These are phyloP conservation scores for Phengaris arion DNA, from an alignment of 2,888 invertebrate species.

Conservation along the genomic window DNA sequence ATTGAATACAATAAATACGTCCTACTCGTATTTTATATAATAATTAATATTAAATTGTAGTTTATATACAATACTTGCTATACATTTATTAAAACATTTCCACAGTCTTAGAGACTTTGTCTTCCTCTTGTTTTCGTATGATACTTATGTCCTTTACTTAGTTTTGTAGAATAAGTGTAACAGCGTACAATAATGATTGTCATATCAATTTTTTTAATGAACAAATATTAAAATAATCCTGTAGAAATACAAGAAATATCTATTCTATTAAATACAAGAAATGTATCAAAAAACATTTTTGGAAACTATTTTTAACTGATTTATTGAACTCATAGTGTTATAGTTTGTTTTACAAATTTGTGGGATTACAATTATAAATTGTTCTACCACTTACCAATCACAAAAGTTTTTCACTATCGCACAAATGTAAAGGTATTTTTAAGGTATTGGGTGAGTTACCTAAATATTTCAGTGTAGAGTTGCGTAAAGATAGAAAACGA, in stretches of 20 bases:
- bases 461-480: too few species aligned
- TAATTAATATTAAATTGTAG: neutral
- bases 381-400: too few species aligned
- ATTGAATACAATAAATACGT: neutral
- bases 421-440: too few species aligned
- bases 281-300: too few species aligned
- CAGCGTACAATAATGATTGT: constrained; percentile 7
- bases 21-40: neutral
- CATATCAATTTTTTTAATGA: neutral
- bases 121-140: constrained; percentile 13
- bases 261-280: neutral
- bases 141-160: neutral
- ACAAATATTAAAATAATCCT: neutral
- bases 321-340: too few species aligned
- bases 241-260: neutral
- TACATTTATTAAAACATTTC: neutral
- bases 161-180: constrained; percentile 11
- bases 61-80: neutral
- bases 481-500: neutral
- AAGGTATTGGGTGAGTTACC: too few species aligned
- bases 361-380: too few species aligned
- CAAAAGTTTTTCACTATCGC: too few species aligned
- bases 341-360: too few species aligned
- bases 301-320: too few species aligned
- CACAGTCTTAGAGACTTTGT: constrained; percentile 18